Evolutionary conservation across 2,888 invertebrate genomes (phyloP), one percentile per base, ranked within the genome.

Genomic region (Agonopterix heracliana): DNA sequence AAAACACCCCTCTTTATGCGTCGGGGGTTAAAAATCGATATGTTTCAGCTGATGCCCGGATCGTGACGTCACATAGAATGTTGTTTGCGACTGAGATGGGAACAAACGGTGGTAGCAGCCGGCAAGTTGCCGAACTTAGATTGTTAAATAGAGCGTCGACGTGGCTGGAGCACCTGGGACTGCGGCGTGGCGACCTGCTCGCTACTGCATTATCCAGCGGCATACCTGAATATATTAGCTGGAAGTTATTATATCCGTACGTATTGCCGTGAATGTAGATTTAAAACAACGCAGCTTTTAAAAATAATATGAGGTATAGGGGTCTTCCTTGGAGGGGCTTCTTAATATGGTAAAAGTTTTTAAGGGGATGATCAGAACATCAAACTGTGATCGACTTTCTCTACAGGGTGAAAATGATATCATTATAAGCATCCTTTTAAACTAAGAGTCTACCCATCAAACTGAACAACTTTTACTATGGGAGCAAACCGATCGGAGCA

Each of bases 61-160:
- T 64, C 64, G 65, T 68, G 65, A 63, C 64, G 64, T 60, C 54
- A 64, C 66, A 66, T 64, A 63, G 64, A 66, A 57, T 57, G 59
- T 57, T 65, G 66, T 68, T 68, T 64, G 65, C 62, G 55, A 53
- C 54, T 59, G 57, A 38, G 38, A 38, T 41, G 41, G 12, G 51
- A 50, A 45, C 54, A 54, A 61, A 57, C 55, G 56, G 53, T 56
- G 26, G 34, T 44, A 53, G 43, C 59, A 54, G 49, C 52, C 49
- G 56, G 54, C 41, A 44, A 56, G 47, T 55, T 63, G 49, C 54
- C 49, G 47, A 61, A 55, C 55, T 61, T 53, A 50, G 50, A 57
- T 55, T 60, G 61, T 63, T 64, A 58, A 61, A 64, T 60, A 55
- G 58, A 62, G 56, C 50, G 52, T 42, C 49, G 44, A 26, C 26